phyloP scores from a whole-genome alignment of 2,113 vertebrate species.

The Myrmophylax atrothorax region DNA sequence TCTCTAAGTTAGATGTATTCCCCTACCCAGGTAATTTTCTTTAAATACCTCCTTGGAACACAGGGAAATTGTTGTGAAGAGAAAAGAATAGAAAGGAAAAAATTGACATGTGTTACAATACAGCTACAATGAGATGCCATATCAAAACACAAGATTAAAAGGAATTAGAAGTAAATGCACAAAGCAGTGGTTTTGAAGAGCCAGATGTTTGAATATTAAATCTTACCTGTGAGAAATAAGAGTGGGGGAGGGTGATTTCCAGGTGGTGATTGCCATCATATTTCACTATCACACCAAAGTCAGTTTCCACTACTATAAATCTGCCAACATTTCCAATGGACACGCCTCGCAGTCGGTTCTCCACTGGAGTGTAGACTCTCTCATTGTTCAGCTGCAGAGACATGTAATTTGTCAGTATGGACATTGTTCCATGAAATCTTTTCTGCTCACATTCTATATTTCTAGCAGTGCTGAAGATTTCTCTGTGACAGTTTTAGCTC shows the following conservation, averaged over 20 bases:
- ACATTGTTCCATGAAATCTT: not conserved
- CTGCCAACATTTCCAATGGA: conserved; percentile 80
- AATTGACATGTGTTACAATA: not conserved
- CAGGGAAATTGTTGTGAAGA: not conserved
- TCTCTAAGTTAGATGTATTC: not conserved
- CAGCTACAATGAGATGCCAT: not conserved
- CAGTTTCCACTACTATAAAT: conserved; percentile 82
- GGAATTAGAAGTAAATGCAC: not conserved
- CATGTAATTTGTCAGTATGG: not conserved
- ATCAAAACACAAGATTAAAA: not conserved
- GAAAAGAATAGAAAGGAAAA: not conserved
- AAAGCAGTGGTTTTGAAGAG: not conserved
- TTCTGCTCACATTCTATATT: not conserved
- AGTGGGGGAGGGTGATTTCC: conserved; percentile 83
- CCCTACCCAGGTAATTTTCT: not conserved
- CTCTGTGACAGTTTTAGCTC: not conserved
- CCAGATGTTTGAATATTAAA: not conserved
- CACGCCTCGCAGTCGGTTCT: conserved; percentile 49
- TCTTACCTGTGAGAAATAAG: conserved; percentile 86
- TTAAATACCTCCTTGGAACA: not conserved
- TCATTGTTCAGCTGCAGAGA: conserved; percentile 50
- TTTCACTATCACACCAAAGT: conserved; percentile 86
- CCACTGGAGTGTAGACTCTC: conserved; percentile 75
- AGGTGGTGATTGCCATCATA: conserved; percentile 87
- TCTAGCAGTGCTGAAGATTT: not conserved